phyloP scores from a whole-genome alignment of 2,113 vertebrate genomes.

The Labeo rohita region DNA sequence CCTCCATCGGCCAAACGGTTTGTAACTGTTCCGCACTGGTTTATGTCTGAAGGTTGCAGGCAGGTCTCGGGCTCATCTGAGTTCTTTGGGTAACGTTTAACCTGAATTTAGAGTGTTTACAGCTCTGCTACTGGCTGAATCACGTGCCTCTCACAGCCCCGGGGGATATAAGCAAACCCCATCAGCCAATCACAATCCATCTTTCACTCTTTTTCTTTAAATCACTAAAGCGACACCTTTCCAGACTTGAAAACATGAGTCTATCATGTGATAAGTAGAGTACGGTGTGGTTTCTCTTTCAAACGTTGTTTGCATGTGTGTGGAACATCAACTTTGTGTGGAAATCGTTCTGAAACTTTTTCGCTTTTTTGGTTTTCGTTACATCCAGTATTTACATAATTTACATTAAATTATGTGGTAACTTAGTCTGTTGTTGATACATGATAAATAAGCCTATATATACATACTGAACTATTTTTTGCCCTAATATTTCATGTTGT shows the following conservation, averaged over 20 bases:
- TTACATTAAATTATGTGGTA: not conserved
- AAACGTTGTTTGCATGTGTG: constrained; percentile 3
- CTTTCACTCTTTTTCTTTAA: constrained; percentile 56
- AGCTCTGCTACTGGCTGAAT: constrained; percentile 86
- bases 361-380: not conserved
- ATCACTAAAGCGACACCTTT: constrained; percentile 63
- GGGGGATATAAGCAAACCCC: constrained; percentile 50
- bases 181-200: constrained; percentile 67
- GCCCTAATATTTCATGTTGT: no score
- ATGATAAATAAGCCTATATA: not conserved
- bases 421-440: not conserved
- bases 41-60: constrained; percentile 98
- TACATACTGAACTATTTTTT: not conserved
- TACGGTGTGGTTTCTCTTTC: constrained; percentile 13
- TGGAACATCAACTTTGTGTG: not conserved
- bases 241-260: constrained; percentile 47
- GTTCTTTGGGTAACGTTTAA: constrained; percentile 88
- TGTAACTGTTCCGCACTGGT: constrained; percentile 69
- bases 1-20: not conserved
- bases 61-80: constrained; percentile 93
- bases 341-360: not conserved
- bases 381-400: not conserved
- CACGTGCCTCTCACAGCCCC: constrained; percentile 59
- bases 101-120: constrained; percentile 81
- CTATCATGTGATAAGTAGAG: not conserved